phyloP scores from a whole-genome alignment of 2,888 invertebrate genomes.

The Ophion ellenae region DNA sequence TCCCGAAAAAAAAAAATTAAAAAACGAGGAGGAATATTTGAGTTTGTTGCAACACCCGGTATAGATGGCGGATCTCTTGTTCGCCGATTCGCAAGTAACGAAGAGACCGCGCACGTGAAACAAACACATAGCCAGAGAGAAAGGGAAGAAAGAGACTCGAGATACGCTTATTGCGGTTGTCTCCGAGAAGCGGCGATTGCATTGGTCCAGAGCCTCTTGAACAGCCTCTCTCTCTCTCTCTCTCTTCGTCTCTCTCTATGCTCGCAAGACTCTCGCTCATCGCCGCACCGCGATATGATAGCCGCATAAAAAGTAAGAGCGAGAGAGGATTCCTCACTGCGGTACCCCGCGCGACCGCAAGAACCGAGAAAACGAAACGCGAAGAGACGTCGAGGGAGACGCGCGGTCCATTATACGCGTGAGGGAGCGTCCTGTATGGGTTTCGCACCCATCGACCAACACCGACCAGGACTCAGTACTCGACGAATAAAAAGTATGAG shows the following conservation, averaged over 20 bases:
- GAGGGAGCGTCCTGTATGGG: constrained; percentile 17
- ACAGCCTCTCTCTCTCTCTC: constrained; percentile 46
- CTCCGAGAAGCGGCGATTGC: constrained; percentile 67
- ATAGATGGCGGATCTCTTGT: constrained; percentile 7
- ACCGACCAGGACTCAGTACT: constrained; percentile 7
- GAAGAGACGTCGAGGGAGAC: constrained; percentile 39
- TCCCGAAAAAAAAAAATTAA: not conserved
- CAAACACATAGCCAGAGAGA: constrained; percentile 19
- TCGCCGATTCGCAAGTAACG: constrained; percentile 13
- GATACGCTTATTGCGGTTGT: constrained; percentile 75
- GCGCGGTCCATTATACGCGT: constrained; percentile 56
- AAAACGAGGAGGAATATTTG: not conserved
- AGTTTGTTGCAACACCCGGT: constrained; percentile 44
- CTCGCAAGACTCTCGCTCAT: constrained; percentile 18
- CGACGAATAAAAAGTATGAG: not conserved
- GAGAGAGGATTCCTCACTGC: constrained; percentile 36
- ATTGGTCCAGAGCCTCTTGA: constrained; percentile 75
- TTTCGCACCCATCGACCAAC: constrained; percentile 43
- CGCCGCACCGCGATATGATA: constrained; percentile 9
- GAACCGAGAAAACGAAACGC: constrained; percentile 65
- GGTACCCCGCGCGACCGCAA: constrained; percentile 63
- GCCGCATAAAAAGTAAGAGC: constrained; percentile 42
- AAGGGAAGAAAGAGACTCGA: constrained; percentile 30
- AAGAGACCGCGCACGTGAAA: constrained; percentile 24
- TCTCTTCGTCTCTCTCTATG: no score